phyloP scores from a whole-genome alignment of 2,113 vertebrate genomes.

The Prolemur simus region DNA sequence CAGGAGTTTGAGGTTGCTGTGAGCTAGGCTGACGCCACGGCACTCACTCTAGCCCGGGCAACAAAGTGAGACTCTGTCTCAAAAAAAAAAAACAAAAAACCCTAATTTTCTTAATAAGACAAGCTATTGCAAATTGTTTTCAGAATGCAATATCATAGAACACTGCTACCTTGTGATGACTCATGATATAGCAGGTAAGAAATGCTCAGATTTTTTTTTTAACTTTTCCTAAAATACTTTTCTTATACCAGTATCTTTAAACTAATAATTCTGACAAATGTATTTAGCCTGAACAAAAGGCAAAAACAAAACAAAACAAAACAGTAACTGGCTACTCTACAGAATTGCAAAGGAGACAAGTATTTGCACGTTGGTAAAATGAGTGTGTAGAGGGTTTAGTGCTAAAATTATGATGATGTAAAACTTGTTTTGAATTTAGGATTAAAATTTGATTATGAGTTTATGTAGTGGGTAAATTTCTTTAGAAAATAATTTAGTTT shows the following conservation, averaged over 20 bases:
- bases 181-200: not conserved
- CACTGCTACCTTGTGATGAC: not conserved
- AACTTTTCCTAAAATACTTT: not conserved
- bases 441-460: not conserved
- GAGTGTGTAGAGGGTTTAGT: not conserved
- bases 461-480: not conserved
- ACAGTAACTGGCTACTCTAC: not conserved
- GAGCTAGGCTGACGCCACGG: too few species aligned
- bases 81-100: too few species aligned
- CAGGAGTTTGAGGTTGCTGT: too few species aligned
- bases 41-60: too few species aligned
- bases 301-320: not conserved
- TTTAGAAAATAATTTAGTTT: not conserved
- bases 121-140: too few species aligned
- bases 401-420: not conserved
- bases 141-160: not conserved
- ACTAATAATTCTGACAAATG: not conserved
- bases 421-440: not conserved
- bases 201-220: not conserved
- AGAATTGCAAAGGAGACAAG: not conserved
- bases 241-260: not conserved
- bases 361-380: not conserved
- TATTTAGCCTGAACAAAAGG: not conserved
- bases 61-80: too few species aligned
- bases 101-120: too few species aligned